phyloP scores from a whole-genome alignment of 2,113 vertebrate genomes.

The Bufo bufo region DNA sequence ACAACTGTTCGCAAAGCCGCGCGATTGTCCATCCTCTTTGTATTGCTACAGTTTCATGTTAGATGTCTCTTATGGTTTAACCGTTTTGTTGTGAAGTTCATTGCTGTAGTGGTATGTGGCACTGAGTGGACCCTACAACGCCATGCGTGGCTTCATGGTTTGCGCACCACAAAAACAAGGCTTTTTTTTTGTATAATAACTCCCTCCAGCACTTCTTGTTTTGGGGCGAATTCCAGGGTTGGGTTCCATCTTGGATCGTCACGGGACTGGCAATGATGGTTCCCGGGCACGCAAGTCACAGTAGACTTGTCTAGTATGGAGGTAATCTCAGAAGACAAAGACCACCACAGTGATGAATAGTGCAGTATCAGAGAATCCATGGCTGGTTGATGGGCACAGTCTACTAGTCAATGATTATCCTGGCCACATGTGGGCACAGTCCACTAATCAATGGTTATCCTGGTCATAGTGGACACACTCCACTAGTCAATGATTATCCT shows the following conservation, averaged over 20 bases:
- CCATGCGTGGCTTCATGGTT: background rate
- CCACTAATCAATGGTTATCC: background rate
- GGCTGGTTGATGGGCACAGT: background rate
- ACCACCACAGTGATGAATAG: background rate
- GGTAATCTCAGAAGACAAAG: background rate
- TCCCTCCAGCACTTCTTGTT: background rate
- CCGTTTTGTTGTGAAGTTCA: constrained; percentile 34
- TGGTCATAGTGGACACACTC: background rate
- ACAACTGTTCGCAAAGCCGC: background rate
- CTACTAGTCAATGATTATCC: background rate
- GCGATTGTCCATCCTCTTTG: constrained; percentile 7
- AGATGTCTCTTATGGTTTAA: constrained; percentile 33
- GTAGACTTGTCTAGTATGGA: background rate
- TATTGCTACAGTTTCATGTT: constrained; percentile 13
- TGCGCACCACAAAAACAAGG: background rate
- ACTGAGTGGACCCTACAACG: background rate
- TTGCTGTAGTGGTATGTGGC: constrained; percentile 31
- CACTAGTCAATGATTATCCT: background rate
- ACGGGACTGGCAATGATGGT: background rate
- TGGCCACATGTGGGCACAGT: background rate
- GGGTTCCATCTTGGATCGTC: background rate
- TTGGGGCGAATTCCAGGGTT: background rate
- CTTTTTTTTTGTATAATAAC: background rate
- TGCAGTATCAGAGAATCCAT: background rate
- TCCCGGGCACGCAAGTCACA: background rate